A percentile compares a stretch with the other conserved stretches of the same genome.
Evolutionary conservation across 2,113 vertebrate species (phyloP).

Genomic region (Oreochromis tanganicae): DNA sequence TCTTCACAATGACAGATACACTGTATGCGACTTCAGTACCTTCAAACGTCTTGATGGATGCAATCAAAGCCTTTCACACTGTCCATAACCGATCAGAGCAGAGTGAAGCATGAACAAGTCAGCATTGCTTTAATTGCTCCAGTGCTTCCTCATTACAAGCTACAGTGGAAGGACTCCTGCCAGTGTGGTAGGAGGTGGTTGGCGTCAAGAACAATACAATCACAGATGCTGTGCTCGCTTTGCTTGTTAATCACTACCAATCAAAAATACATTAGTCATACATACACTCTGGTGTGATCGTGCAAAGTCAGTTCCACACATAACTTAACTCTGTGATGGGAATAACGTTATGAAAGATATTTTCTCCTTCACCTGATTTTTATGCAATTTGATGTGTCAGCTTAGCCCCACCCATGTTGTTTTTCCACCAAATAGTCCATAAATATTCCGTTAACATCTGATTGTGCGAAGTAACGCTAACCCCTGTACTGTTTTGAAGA

Average conservation of each 20-base stretch:
- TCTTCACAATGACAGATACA: neutral
- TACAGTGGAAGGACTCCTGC: constrained; percentile 21
- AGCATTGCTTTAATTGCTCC: neutral
- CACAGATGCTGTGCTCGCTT: constrained; percentile 3
- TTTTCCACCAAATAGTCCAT: neutral
- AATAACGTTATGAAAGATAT: neutral
- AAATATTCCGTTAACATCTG: neutral
- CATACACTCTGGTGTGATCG: neutral
- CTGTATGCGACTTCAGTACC: neutral
- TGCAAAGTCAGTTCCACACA: neutral
- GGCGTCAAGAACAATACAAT: constrained; percentile 14
- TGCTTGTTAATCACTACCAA: constrained; percentile 28
- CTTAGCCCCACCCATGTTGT: neutral
- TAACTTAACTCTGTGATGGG: neutral
- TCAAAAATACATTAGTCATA: constrained; percentile 29
- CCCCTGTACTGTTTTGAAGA: neutral
- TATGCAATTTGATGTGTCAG: neutral
- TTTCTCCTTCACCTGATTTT: neutral
- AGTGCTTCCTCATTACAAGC: constrained; percentile 7
- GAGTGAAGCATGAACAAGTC: neutral
- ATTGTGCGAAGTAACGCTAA: neutral
- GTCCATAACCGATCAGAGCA: neutral
- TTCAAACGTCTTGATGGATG: neutral
- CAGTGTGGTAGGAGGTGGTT: constrained; percentile 21
- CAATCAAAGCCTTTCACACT: neutral